Evolutionary conservation across 2,888 invertebrate species (phyloP), one percentile per base, ranked within the genome.

Genomic region (Tipula vernalis): DNA sequence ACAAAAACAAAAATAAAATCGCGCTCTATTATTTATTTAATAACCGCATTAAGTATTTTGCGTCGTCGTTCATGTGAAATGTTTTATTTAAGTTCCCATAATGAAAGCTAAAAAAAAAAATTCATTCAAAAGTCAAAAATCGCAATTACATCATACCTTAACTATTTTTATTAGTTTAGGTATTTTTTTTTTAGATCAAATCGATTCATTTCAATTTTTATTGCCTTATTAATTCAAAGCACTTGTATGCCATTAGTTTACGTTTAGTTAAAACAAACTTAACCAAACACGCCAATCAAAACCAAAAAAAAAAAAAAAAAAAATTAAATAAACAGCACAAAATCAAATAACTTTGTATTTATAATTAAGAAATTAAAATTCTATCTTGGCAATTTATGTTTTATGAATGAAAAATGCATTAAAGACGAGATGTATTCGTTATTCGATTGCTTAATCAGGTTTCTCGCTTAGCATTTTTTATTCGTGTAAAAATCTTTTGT

Each of bases 351-450:
- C 8, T 71, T 71, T 71, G 28, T 18, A 71, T 71, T 4, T 71
- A 71, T 71, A 71, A 71, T 71, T 71, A 71, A 71, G 71, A 71
- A 71, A 71, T 71, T 71, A 71, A 71, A 71, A 71, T 71, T 71
- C 71, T 28, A 71, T 71, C 71, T 71, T 71, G 10, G 71, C 71
- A 28, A 71, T 71, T 2, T n/a, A 13, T 71, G 28, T 71, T 18
- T 71, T 71, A 71, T 71, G 71, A 71, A 71, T 71, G 71, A 71
- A 71, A 71, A 71, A 71, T 71, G 71, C 71, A 71, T 71, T 71
- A 71, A 71, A 71, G 71, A 71, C 28, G 71, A 71, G 71, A 71
- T 51, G 51, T 51, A 13, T 57, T 57, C 15, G 51, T 28, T 71
- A 18, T 12, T 18, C 71, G 71, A 71, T 71, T 71, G 12, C 71